phyloP scores from a whole-genome alignment of 2,113 vertebrate species.

The Pangasianodon hypophthalmus region DNA sequence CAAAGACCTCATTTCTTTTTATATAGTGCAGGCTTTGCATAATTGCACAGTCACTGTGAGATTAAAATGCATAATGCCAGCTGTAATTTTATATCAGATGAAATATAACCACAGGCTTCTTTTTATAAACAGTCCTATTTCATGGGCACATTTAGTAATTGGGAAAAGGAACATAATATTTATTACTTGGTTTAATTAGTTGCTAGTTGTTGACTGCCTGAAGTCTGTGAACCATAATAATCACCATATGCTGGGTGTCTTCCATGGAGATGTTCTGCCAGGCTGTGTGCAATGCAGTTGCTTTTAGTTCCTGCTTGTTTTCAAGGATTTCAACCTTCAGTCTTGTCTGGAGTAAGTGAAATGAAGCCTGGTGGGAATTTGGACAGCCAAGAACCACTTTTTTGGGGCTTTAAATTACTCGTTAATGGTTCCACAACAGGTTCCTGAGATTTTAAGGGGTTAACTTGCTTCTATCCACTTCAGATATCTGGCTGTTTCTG shows the following conservation, averaged over 20 bases:
- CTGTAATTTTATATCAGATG: not conserved
- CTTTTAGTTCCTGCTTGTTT: not conserved
- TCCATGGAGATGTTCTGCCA: not conserved
- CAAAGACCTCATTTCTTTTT: not conserved
- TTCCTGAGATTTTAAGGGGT: not conserved
- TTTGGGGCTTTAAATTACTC: not conserved
- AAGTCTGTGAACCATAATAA: not conserved
- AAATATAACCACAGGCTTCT: not conserved
- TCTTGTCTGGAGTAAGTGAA: not conserved
- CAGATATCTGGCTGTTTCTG: not conserved
- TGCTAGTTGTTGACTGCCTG: not conserved
- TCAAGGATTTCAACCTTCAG: not conserved
- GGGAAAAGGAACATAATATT: not conserved
- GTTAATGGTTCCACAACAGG: not conserved
- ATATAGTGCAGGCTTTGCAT: not conserved
- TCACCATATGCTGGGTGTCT: not conserved
- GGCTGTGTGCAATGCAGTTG: not conserved
- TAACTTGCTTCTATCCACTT: not conserved
- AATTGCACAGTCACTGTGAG: not conserved
- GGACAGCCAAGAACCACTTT: not conserved
- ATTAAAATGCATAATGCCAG: not conserved
- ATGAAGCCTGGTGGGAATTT: not conserved
- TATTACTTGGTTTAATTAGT: slow-evolving; percentile 1
- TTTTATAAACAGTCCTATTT: not conserved
- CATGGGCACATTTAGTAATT: slow-evolving; percentile 1